phyloP scores from a whole-genome alignment of 1,140 invertebrate species.

The Eupeodes corollae region DNA sequence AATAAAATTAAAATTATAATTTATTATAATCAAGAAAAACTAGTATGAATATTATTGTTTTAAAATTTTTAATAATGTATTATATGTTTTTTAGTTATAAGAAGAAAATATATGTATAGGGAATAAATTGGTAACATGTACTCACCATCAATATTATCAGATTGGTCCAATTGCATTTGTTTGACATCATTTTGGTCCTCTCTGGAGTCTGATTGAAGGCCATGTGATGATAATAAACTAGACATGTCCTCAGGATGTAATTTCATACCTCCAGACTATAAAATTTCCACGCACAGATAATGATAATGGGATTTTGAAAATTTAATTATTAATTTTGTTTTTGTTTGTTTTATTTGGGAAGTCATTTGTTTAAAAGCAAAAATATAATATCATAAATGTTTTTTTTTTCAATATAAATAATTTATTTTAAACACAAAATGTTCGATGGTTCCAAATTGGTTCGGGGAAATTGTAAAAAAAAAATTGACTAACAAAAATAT shows the following conservation, averaged over 20 bases:
- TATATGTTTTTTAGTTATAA: too few species aligned
- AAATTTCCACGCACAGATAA: neutral
- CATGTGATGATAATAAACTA: constrained; percentile 27
- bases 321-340: neutral
- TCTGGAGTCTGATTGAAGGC: constrained; percentile 24
- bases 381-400: neutral
- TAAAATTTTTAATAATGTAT: too few species aligned
- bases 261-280: constrained; percentile 21
- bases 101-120: too few species aligned
- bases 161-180: constrained; percentile 30
- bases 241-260: constrained; percentile 35
- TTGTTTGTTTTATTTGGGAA: neutral
- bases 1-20: neutral
- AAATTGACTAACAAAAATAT: too few species aligned
- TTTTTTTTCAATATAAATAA: too few species aligned
- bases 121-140: constrained; percentile 6
- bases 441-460: too few species aligned
- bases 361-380: neutral
- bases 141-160: constrained; percentile 38
- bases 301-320: neutral
- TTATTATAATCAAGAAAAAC: neutral
- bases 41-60: too few species aligned
- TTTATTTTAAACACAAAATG: too few species aligned
- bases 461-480: too few species aligned
- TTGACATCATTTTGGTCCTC: constrained; percentile 35